These are phyloP conservation scores for Dryobates pubescens DNA, from an alignment of 2,797 vertebrate species.

Conservation along the genomic window DNA sequence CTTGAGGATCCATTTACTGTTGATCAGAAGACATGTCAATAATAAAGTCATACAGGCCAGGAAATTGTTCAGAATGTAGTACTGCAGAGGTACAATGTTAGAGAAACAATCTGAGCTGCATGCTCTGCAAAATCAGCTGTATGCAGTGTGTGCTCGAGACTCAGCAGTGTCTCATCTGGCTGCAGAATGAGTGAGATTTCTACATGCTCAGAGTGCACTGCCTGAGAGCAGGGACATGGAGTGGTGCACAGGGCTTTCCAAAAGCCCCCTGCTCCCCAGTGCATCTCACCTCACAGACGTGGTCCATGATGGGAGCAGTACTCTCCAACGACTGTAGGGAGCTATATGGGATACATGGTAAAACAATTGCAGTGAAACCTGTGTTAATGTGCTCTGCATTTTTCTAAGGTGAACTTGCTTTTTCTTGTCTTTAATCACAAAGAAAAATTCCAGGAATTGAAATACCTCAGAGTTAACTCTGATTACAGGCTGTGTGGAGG, in stretches of 20 bases:
- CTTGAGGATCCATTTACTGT: background rate
- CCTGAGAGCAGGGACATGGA: background rate
- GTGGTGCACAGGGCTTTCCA: background rate
- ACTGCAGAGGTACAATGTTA: background rate
- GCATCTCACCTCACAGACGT: background rate
- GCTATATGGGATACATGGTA: background rate
- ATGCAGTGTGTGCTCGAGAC: background rate
- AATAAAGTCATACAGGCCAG: background rate
- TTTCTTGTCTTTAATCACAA: constrained; percentile 19
- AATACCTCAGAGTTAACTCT: background rate
- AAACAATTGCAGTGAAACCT: background rate
- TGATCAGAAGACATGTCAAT: background rate
- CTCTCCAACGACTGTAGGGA: background rate
- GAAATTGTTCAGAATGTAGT: background rate
- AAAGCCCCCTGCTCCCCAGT: background rate
- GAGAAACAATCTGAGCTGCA: background rate
- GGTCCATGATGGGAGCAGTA: background rate
- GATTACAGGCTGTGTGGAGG: background rate
- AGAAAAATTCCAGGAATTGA: background rate
- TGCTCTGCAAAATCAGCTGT: background rate
- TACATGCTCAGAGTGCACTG: background rate
- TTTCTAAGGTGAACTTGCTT: background rate
- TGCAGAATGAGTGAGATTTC: background rate
- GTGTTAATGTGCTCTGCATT: background rate
- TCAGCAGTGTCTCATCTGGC: background rate